Percentiles rank a stretch among this genome's conserved stretches.
Conservation (phyloP, 2,113 vertebrate genomes). For the Peromyscus polionotus region DNA sequence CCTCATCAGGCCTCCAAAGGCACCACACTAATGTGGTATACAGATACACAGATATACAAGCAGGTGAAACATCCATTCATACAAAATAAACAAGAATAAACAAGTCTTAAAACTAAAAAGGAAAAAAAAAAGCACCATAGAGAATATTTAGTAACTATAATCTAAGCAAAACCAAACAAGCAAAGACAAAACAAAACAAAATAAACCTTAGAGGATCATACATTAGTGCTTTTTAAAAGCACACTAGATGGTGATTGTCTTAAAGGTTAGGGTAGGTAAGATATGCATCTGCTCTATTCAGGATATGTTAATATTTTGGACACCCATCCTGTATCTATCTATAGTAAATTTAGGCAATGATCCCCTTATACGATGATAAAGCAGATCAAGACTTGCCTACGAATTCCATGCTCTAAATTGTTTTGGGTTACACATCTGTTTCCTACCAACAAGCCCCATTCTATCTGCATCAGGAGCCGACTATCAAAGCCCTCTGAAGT, state of each 20-base stretch:
- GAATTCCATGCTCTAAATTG: constrained; percentile 30
- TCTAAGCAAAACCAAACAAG: background rate
- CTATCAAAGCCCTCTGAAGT: background rate
- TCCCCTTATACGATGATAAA: background rate
- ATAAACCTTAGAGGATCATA: background rate
- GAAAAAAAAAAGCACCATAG: background rate
- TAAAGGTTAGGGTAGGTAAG: background rate
- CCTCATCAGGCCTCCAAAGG: background rate
- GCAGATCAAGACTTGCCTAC: constrained; percentile 3
- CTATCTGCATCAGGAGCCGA: background rate
- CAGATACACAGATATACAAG: background rate
- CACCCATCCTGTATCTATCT: background rate
- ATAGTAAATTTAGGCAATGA: background rate
- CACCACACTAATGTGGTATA: background rate
- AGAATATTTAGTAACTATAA: constrained; percentile 30
- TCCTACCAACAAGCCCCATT: background rate
- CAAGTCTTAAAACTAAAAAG: background rate
- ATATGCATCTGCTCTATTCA: background rate
- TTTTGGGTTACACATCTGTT: background rate
- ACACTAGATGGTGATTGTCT: background rate
- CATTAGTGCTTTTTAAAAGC: constrained; percentile 24
- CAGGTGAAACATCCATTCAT: background rate
- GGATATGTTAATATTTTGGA: background rate
- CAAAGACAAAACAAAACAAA: background rate
- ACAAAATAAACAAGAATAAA: background rate